Evolutionary conservation across 2,888 invertebrate species (phyloP), one percentile per base, ranked within the genome.

Genomic region (Nymphalis c-album): DNA sequence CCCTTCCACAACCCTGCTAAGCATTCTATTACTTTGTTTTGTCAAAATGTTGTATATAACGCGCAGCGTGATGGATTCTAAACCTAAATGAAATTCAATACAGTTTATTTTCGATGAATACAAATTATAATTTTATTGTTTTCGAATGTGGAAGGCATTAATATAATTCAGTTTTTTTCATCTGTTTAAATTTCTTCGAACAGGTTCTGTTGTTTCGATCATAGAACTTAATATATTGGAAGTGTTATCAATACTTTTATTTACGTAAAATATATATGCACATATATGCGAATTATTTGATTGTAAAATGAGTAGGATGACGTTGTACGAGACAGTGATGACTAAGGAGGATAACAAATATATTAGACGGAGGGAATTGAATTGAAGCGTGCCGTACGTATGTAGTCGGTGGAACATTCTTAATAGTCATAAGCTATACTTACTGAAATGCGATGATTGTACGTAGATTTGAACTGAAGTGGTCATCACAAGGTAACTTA

Each of bases 1-100:
- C 90, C 92, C 92, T 91, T 91, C 88, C 84, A 87, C 82, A 87
- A 89, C 91, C 92, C 90, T 87, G 88, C 78, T 80, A 80, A 84
- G 81, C 85, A 86, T 86, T 87, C 85, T 84, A 86, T 88, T 90
- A 87, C 87, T 89, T 85, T 87, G 73, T 78, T 78, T 75, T 71
- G 70, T 71, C 76, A 75, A 80, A 86, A 86, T 74, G 85, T 78
- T 84, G 75, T 83, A 89, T 47, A 76, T 62, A 67, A 60, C 64
- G 67, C 17, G n/a, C 7, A 2, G 68, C 58, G 53, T 68, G 63
- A 61, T 65, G 71, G 57, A 80, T 77, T 78, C 74, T 84, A 75
- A 75, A 76, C 83, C 75, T 67, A 81, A 79, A 63, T 10, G 1
- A n/a, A 62, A 70, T 47, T 64, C 7, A 62, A 71, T 84, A 84